Conservation (phyloP, 2,888 invertebrate species). For the Clitarchus hookeri region DNA sequence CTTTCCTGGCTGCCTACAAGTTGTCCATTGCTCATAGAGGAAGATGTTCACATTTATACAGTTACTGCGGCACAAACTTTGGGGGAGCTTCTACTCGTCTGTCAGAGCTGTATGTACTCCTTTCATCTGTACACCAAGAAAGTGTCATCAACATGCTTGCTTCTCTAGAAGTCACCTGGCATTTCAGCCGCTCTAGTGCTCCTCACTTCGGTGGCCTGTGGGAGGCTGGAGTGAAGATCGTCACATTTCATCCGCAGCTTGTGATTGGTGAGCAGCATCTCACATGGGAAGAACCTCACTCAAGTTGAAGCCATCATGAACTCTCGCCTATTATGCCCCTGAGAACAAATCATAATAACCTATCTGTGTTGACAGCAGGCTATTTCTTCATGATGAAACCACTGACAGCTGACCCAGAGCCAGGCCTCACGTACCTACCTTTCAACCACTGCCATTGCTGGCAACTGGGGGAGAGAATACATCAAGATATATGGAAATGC, state of each 20-base stretch:
- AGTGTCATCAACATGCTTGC: background rate
- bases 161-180: background rate
- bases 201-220: constrained; percentile 49
- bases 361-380: too few relatives aligned
- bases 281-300: constrained; percentile 48
- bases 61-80: background rate
- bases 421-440: background rate
- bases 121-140: background rate
- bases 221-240: constrained; percentile 50
- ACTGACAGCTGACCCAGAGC: too few relatives aligned
- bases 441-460: constrained; percentile 43
- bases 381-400: too few relatives aligned
- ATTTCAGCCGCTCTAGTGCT: background rate
- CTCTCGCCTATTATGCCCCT: constrained; percentile 47
- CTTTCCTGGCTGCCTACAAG: background rate
- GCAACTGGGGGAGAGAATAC: constrained; percentile 44
- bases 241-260: constrained; percentile 48
- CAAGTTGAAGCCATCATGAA: constrained; percentile 50
- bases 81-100: background rate
- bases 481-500: constrained; percentile 44
- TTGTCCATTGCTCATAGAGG: background rate
- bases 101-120: constrained; percentile 47
- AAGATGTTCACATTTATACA: background rate
- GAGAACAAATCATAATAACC: constrained; percentile 39
- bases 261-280: constrained; percentile 44